Base-by-base conservation (phyloP, 2,113 vertebrate species). In the Percina caprodes region DNA sequence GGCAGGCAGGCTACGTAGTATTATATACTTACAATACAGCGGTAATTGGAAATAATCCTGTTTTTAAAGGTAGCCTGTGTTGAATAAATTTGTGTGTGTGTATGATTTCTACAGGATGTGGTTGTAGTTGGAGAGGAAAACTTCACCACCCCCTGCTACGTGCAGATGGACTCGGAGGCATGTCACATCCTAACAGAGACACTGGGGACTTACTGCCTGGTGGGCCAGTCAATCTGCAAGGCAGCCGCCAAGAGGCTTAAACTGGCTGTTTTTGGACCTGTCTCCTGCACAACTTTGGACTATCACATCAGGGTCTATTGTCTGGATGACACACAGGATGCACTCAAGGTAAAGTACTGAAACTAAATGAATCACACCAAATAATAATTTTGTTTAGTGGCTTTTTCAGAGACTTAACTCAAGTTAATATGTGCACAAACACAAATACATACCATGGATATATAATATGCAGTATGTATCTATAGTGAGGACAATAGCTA, bases 271-370 rank as follows among this genome's bases (percentile, higher is more conserved):
- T 99, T 99, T 3, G 98, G 96, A 18, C 98, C 98, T 0, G 89
- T 96, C 23, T 96, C 95, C 84, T 97, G 97, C 91, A 96, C 96
- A 3, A 96, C 97, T 0, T 87, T 98, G 92, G 98, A 99, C 89
- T 98, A 99, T 91, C 97, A 96, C 91, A 95, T 99, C 88, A 95
- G 97, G 8, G 95, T 98, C 82, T 99, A 99, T 90, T 99, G 98
- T 86, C 94, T 99, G 46, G 97, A 98, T 16, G 98, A 99, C 88
- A 98, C 96, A 0, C 97, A 96, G 91, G 98, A 99, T 72, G 96
- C 97, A 59, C 96, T 99, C 16, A 98, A 98, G 97, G 97, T 98
- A 86, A 52, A 84, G 59, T 35, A 19, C 10, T 71, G 5, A 30
- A 68, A 59, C 7, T 12, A n/a, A 45, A 42, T 6, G 0, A 30